Evolutionary conservation across 2,797 vertebrate genomes (phyloP).

Genomic region (Neosilurus mollespiculum): DNA sequence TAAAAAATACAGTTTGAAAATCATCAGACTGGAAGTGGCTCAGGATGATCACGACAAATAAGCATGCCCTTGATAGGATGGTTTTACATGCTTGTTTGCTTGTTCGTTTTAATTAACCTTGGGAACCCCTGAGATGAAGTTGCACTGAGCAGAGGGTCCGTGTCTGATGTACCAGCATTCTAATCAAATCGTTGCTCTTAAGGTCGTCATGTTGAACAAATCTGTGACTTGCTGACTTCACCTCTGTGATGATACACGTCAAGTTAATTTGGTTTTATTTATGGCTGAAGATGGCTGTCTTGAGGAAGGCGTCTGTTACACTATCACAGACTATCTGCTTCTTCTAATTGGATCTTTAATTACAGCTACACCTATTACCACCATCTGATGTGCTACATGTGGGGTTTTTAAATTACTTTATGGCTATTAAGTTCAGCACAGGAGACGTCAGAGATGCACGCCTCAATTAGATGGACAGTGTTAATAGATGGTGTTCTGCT

Average conservation of each 20-base stretch:
- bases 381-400: neutral
- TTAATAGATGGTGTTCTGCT: slow-evolving; percentile 40
- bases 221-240: neutral
- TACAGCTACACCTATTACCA: slow-evolving; percentile 10
- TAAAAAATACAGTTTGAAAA: neutral
- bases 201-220: neutral
- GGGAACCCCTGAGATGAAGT: neutral
- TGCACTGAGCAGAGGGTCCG: neutral
- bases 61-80: neutral
- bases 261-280: slow-evolving; percentile 37
- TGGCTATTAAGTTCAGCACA: slow-evolving; percentile 31
- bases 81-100: slow-evolving; percentile 8
- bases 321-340: slow-evolving; percentile 3
- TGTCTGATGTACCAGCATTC: neutral
- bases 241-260: neutral
- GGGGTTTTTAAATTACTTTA: slow-evolving; percentile 29
- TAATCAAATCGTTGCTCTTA: slow-evolving; percentile 20
- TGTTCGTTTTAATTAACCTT: slow-evolving; percentile 30
- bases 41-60: neutral
- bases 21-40: neutral
- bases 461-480: slow-evolving; percentile 28
- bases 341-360: slow-evolving; percentile 33
- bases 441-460: slow-evolving; percentile 15
- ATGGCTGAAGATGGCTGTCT: neutral
- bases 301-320: neutral